A percentile compares a stretch with the other conserved stretches of the same genome.
Conservation (phyloP, 1,140 invertebrate species). For the Uloborus diversus region DNA sequence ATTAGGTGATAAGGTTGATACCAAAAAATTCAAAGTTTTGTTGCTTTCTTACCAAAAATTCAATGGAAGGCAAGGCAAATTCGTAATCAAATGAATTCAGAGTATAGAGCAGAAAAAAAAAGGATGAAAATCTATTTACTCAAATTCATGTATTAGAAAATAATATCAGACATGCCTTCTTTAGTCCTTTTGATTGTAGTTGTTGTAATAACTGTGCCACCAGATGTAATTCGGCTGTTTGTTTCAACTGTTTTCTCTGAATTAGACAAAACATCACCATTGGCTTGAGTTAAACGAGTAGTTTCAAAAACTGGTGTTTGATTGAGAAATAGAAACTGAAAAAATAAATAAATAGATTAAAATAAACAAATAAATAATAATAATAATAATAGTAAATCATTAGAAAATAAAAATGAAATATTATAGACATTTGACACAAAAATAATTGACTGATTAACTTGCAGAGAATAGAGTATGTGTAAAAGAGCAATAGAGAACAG, state of each 20-base stretch:
- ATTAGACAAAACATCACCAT: constrained; percentile 24
- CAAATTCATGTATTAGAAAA: background rate
- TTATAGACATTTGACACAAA: background rate
- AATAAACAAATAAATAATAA: background rate
- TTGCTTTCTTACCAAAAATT: too few relatives aligned
- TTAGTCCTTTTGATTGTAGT: constrained; percentile 63
- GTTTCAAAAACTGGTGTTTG: constrained; percentile 58
- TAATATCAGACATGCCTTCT: constrained; percentile 34
- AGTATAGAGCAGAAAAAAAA: background rate
- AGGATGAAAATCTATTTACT: background rate
- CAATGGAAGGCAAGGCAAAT: too few relatives aligned
- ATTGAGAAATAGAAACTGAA: constrained; percentile 92
- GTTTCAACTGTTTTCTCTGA: constrained; percentile 63
- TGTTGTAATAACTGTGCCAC: constrained; percentile 65
- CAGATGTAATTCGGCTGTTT: constrained; percentile 62
- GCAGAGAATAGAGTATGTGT: too few relatives aligned
- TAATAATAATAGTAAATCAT: background rate
- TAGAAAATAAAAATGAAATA: background rate
- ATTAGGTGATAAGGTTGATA: too few relatives aligned
- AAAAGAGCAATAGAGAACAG: too few relatives aligned
- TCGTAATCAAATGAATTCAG: too few relatives aligned
- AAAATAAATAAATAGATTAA: constrained; percentile 62
- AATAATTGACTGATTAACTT: too few relatives aligned
- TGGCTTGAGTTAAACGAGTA: constrained; percentile 17
- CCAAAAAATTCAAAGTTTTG: too few relatives aligned